A percentile compares a stretch with the other conserved stretches of the same genome.
phyloP scores from a whole-genome alignment of 1,140 invertebrate genomes.

The Phocides pigmalion region DNA sequence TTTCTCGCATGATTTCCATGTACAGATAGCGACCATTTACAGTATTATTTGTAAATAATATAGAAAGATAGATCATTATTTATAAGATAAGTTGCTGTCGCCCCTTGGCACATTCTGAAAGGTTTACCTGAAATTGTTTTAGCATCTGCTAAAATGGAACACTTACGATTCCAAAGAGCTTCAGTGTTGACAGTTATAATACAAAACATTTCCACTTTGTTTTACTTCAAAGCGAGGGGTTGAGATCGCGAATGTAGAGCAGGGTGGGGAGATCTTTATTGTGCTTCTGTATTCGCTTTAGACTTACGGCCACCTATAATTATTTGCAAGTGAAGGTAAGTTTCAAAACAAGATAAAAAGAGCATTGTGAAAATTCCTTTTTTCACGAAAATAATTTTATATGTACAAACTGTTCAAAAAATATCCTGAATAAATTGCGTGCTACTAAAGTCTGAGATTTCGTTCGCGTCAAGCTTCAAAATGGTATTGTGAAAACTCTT shows the following conservation, averaged over 20 bases:
- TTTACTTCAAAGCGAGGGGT: constrained; percentile 26
- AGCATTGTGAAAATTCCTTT: background rate
- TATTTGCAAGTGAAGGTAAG: constrained; percentile 6
- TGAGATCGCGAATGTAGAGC: constrained; percentile 16
- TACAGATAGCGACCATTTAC: no score
- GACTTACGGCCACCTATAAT: constrained; percentile 2
- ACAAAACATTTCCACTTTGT: constrained; percentile 30
- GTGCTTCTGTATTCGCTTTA: constrained; percentile 19
- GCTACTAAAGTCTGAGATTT: no score
- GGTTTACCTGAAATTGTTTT: constrained; percentile 44
- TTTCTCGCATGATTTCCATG: no score
- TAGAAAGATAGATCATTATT: no score
- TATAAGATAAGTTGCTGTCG: background rate
- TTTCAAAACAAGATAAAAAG: constrained; percentile 2
- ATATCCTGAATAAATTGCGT: no score
- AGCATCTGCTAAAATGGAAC: constrained; percentile 19
- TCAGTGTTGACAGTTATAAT: constrained; percentile 32
- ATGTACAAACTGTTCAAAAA: background rate
- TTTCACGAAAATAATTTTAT: background rate
- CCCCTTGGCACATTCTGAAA: background rate
- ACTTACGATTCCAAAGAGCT: constrained; percentile 22
- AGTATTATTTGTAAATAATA: no score
- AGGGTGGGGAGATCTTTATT: constrained; percentile 20
- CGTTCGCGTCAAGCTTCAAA: no score
- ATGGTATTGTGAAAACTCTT: background rate